Conservation (phyloP, 2,113 vertebrate species). For the Monarcha castaneiventris region DNA sequence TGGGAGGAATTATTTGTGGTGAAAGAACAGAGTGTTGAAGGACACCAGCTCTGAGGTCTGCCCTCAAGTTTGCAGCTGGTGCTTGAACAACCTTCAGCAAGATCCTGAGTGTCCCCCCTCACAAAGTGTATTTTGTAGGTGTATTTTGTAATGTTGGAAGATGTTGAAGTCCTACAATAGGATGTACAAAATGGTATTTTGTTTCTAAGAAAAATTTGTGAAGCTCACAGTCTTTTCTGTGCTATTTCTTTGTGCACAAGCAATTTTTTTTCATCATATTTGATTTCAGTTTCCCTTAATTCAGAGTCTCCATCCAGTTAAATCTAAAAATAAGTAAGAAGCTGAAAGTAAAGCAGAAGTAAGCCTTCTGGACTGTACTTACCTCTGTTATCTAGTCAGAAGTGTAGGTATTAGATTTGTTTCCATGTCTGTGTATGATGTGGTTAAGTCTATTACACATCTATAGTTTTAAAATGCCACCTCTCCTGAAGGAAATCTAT, state of each 20-base stretch:
- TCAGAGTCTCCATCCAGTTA: not conserved
- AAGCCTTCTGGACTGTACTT: not conserved
- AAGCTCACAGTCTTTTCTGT: not conserved
- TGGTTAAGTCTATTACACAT: not conserved
- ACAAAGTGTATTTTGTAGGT: not conserved
- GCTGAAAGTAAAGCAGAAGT: not conserved
- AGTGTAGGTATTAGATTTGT: not conserved
- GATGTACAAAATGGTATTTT: not conserved
- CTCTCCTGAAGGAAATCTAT: not conserved
- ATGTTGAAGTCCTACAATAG: not conserved
- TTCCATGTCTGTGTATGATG: not conserved
- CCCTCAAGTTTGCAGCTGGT: not conserved
- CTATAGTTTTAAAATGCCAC: not conserved
- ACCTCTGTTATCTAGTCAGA: not conserved
- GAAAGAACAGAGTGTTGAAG: not conserved
- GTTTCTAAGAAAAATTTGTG: not conserved
- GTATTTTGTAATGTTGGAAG: not conserved
- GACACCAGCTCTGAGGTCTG: rapidly evolving
- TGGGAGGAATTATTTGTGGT: not conserved
- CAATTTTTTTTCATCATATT: not conserved
- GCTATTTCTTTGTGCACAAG: not conserved
- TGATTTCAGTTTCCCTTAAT: not conserved
- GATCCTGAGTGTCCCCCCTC: not conserved
- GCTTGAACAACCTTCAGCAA: not conserved
- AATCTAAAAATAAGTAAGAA: not conserved